A percentile compares a stretch with the other conserved stretches of the same genome.
Evolutionary conservation across 2,113 vertebrate species (phyloP).

Genomic region (Gavia stellata): DNA sequence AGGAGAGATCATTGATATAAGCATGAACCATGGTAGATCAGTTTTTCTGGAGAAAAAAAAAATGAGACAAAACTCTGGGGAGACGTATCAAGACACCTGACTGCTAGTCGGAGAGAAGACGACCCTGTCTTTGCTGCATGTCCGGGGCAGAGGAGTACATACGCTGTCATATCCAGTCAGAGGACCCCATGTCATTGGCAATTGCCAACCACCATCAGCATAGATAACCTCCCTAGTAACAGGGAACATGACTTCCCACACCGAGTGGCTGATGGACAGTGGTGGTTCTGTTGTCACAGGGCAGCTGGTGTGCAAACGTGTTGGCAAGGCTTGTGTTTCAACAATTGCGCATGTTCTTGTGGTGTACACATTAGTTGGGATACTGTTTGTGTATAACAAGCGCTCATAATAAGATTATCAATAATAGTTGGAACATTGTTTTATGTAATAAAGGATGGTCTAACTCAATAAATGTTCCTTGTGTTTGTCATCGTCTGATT

Average conservation of each 20-base stretch:
- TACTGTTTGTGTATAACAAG: neutral
- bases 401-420: neutral
- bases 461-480: constrained; percentile 21
- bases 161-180: neutral
- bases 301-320: neutral
- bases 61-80: neutral
- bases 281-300: neutral
- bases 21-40: neutral
- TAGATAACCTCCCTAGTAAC: neutral
- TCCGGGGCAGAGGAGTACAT: neutral
- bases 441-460: neutral
- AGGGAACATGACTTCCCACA: neutral
- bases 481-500: neutral
- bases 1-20: neutral
- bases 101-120: neutral
- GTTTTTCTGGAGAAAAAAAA: neutral
- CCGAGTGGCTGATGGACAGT: fast-evolving
- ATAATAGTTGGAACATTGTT: neutral
- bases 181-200: neutral
- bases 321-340: neutral
- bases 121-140: neutral
- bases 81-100: neutral
- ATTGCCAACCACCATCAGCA: neutral
- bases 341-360: neutral
- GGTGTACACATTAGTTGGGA: neutral